A percentile compares a stretch with the other conserved stretches of the same genome.
Evolutionary conservation across 2,797 vertebrate genomes (phyloP).

Genomic region (Ptychadena robeensis): DNA sequence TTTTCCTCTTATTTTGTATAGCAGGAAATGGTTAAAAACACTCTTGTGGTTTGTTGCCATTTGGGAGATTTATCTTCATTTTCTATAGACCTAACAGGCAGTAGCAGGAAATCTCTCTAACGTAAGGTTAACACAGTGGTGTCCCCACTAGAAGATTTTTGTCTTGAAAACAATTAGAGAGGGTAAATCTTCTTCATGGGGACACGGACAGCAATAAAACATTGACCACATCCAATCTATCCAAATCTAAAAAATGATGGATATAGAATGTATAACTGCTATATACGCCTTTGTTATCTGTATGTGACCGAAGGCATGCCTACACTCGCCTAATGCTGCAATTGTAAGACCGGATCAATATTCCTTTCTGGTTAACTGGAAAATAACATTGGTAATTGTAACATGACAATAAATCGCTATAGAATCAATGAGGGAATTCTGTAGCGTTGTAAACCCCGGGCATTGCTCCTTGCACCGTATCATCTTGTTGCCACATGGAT

Average conservation of each 20-base stretch:
- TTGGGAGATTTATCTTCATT: background rate
- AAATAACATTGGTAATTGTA: background rate
- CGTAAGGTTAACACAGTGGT: background rate
- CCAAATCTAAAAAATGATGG: background rate
- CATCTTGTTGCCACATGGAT: background rate
- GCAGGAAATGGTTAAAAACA: background rate
- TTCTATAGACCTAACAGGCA: background rate
- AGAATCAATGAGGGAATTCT: too few relatives aligned
- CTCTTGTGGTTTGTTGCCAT: background rate
- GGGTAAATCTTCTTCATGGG: background rate
- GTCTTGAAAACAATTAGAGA: background rate
- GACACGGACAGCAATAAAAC: background rate
- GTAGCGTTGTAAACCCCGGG: background rate
- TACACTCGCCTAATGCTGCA: background rate
- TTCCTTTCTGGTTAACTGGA: background rate
- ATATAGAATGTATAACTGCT: background rate
- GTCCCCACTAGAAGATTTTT: too few relatives aligned
- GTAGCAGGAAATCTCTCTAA: background rate
- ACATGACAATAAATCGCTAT: background rate
- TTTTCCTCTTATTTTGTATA: background rate
- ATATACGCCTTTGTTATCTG: background rate
- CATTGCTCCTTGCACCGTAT: background rate
- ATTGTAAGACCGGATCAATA: background rate
- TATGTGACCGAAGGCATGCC: too few relatives aligned
- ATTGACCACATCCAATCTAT: background rate